These are phyloP conservation scores for Avahi laniger DNA, from an alignment of 2,797 vertebrate genomes.

Conservation along the genomic window DNA sequence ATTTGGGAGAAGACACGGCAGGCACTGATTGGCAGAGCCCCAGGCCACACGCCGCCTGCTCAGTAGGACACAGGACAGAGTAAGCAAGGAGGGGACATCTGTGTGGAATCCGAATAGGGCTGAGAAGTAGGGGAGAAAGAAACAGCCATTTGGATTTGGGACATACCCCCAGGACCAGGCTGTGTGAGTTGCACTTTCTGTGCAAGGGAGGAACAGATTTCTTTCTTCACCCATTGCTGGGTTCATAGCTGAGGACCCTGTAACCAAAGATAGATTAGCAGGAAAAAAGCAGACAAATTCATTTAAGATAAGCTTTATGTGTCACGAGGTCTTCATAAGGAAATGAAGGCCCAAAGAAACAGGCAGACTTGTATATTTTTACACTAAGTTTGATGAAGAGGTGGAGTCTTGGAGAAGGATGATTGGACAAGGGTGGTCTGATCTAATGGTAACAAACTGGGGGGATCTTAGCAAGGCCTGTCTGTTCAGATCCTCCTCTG, in stretches of 20 bases:
- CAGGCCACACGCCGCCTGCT: neutral
- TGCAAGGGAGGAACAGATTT: neutral
- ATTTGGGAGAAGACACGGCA: neutral
- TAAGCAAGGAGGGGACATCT: neutral
- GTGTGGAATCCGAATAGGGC: neutral
- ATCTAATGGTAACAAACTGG: neutral
- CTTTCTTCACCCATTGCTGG: neutral
- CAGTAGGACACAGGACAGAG: neutral
- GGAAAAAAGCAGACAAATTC: neutral
- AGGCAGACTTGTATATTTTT: neutral
- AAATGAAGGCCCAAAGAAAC: neutral
- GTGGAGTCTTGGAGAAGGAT: neutral
- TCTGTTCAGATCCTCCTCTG: neutral
- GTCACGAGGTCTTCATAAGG: neutral
- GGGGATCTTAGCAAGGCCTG: neutral
- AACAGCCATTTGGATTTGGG: neutral
- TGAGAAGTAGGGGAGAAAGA: neutral
- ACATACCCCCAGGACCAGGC: neutral
- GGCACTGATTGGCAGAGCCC: neutral
- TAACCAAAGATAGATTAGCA: neutral
- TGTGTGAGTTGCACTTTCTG: neutral
- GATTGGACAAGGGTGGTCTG: neutral
- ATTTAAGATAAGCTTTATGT: neutral
- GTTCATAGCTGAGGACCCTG: neutral
- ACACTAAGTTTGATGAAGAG: neutral